These are phyloP conservation scores for Hippolais icterina DNA, from an alignment of 2,113 vertebrate species.

Conservation along the genomic window DNA sequence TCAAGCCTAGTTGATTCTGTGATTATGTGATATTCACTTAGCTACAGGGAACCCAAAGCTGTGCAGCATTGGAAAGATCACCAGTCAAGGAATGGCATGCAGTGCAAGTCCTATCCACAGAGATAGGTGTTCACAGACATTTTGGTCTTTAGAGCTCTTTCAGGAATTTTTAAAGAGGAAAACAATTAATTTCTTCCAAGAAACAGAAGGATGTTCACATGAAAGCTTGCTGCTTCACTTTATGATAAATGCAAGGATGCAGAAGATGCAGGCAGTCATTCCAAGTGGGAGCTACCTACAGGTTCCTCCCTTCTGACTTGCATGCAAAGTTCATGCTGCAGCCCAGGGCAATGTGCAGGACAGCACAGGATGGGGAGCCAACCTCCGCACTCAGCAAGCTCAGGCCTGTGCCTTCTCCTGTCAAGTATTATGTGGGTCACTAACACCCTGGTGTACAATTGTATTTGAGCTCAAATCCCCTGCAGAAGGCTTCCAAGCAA, in stretches of 20 bases:
- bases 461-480: fast-evolving
- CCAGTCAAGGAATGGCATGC: not conserved
- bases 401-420: not conserved
- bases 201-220: not conserved
- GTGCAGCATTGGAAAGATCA: not conserved
- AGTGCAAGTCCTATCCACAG: not conserved
- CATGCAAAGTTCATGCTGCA: not conserved
- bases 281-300: not conserved
- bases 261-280: not conserved
- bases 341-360: not conserved
- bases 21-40: not conserved
- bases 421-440: not conserved
- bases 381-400: fast-evolving
- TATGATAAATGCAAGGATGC: not conserved
- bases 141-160: not conserved
- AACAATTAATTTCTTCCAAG: not conserved
- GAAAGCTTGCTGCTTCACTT: not conserved
- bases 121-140: not conserved
- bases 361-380: not conserved
- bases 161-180: not conserved
- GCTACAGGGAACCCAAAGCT: not conserved
- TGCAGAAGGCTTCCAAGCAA: not conserved
- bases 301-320: not conserved
- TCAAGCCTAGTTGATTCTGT: not conserved
- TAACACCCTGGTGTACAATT: not conserved